phyloP scores from a whole-genome alignment of 2,797 vertebrate species.

The Acestrorhynchus altus region DNA sequence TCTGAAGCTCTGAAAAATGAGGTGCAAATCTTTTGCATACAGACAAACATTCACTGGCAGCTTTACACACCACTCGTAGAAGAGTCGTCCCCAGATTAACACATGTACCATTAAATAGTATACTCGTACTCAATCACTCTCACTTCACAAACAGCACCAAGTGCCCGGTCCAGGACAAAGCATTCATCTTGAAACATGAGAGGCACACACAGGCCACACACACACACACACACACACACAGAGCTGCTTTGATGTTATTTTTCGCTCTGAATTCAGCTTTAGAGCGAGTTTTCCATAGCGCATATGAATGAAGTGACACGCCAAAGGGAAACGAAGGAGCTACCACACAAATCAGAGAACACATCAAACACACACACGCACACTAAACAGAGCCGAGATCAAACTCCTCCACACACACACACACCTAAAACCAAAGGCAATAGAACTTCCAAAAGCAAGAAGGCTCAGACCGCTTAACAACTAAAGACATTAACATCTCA shows the following conservation, averaged over 20 bases:
- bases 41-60: no score
- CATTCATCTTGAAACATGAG: no score
- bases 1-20: no score
- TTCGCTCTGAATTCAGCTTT: conserved; percentile 41
- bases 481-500: conserved; percentile 54
- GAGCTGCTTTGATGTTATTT: conserved; percentile 47
- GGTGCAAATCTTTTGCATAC: no score
- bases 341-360: conserved; percentile 44
- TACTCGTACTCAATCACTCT: no score
- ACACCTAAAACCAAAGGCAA: conserved; percentile 15
- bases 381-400: conserved; percentile 43
- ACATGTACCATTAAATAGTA: no score
- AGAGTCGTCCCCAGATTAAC: no score
- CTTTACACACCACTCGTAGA: no score
- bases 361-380: conserved; percentile 56
- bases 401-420: conserved; percentile 42
- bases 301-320: conserved; percentile 48
- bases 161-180: no score
- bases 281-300: conserved; percentile 18
- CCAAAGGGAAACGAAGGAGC: conserved; percentile 36
- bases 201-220: background rate
- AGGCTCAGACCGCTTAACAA: conserved; percentile 25
- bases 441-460: conserved; percentile 41
- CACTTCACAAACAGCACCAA: no score
- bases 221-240: conserved; percentile 8